A percentile compares a stretch with the other conserved stretches of the same genome.
phyloP scores from a whole-genome alignment of 2,113 vertebrate species.

The Gymnorhina tibicen region DNA sequence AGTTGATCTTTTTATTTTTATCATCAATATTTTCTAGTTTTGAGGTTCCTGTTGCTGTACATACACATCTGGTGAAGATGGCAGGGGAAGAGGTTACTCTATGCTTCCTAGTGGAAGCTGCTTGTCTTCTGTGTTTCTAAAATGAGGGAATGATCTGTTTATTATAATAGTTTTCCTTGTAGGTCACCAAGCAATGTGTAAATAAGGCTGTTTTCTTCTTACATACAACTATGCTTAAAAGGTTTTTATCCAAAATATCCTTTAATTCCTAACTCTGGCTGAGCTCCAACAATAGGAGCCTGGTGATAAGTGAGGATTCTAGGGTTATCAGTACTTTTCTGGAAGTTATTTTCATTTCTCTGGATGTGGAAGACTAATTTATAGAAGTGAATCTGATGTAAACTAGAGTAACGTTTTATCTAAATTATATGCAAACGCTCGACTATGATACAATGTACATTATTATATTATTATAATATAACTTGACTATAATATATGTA shows the following conservation, averaged over 20 bases:
- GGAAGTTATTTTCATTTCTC: background rate
- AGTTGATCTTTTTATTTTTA: background rate
- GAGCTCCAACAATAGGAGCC: background rate
- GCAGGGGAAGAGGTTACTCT: background rate
- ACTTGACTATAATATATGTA: too few relatives aligned
- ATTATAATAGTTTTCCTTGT: background rate
- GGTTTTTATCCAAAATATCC: background rate
- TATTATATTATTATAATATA: too few relatives aligned
- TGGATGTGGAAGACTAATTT: background rate
- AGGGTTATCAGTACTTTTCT: background rate
- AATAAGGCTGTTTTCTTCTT: background rate
- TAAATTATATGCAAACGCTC: background rate
- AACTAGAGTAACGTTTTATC: background rate
- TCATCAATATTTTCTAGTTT: background rate
- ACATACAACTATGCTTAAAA: background rate
- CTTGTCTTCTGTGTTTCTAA: background rate
- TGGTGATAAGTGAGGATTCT: background rate
- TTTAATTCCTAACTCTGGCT: background rate
- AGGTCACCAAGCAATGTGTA: background rate
- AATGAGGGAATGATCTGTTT: background rate
- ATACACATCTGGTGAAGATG: background rate
- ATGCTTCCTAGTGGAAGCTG: fast-evolving
- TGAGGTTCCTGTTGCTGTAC: background rate
- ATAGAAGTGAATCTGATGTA: background rate
- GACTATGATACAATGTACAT: too few relatives aligned